Evolutionary conservation across 2,888 invertebrate genomes (phyloP).

Genomic region (Chydorus sphaericus): DNA sequence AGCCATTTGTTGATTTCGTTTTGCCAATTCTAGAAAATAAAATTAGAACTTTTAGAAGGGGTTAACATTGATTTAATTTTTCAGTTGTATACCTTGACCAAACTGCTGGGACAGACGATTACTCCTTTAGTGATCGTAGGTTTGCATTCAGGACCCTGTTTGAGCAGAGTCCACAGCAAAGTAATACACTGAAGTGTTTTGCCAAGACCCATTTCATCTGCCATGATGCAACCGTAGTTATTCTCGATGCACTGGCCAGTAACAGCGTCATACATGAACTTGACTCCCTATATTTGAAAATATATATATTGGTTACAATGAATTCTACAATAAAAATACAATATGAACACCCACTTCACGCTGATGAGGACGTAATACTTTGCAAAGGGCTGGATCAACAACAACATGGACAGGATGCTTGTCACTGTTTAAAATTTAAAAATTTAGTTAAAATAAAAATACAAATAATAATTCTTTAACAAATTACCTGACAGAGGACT

Average conservation of each 20-base stretch:
- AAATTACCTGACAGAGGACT: constrained; percentile 45
- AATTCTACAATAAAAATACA: background rate
- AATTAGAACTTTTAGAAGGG: background rate
- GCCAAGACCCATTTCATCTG: constrained; percentile 98
- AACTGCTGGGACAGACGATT: constrained; percentile 90
- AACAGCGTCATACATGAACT: constrained; percentile 98
- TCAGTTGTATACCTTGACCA: constrained; percentile 53
- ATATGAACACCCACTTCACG: constrained; percentile 45
- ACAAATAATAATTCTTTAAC: no score
- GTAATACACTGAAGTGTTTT: constrained; percentile 97
- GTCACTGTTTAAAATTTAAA: constrained; percentile 32
- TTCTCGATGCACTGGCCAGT: constrained; percentile 75
- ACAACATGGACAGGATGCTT: constrained; percentile 79
- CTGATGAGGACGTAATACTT: constrained; percentile 89
- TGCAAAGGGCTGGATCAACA: constrained; percentile 83
- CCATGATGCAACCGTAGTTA: constrained; percentile 95
- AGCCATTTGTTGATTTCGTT: constrained; percentile 98
- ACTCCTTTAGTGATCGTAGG: constrained; percentile 83
- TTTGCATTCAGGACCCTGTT: constrained; percentile 82
- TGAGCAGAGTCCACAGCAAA: constrained; percentile 80
- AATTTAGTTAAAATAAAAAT: background rate
- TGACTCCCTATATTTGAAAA: constrained; percentile 56
- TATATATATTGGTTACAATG: background rate
- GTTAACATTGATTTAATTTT: background rate
- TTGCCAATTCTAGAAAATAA: constrained; percentile 63